Evolutionary conservation across 1,140 invertebrate genomes (phyloP).

Genomic region (Antheraea pernyi): DNA sequence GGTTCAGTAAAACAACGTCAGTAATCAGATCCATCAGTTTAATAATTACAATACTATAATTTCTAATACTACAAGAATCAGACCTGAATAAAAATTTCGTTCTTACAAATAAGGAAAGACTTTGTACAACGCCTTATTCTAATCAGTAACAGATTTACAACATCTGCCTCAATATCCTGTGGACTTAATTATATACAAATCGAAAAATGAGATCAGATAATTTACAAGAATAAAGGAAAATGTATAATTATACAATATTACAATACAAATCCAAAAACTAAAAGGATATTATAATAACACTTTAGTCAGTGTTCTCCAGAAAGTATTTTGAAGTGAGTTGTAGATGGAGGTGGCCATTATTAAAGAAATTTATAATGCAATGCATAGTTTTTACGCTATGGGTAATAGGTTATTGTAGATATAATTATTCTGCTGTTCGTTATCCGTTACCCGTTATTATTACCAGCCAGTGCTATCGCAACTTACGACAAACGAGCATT

Average conservation of each 20-base stretch:
- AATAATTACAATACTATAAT: constrained; percentile 13
- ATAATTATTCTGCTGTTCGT: too few species aligned
- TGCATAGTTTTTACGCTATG: too few species aligned
- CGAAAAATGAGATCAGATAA: constrained; percentile 70
- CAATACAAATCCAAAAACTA: constrained; percentile 31
- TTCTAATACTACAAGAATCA: constrained; percentile 27
- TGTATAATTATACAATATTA: constrained; percentile 46
- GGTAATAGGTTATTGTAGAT: too few species aligned
- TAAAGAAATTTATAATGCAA: too few species aligned
- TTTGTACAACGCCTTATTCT: not conserved
- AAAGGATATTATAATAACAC: not conserved
- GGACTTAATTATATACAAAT: constrained; percentile 63
- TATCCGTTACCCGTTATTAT: too few species aligned
- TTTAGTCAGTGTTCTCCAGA: not conserved
- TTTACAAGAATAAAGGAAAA: constrained; percentile 42
- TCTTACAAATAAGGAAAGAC: not conserved
- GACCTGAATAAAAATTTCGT: constrained; percentile 3
- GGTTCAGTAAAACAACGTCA: constrained; percentile 7
- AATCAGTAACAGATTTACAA: constrained; percentile 6
- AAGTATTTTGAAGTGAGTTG: not conserved
- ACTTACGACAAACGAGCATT: too few species aligned
- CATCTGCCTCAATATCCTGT: constrained; percentile 48
- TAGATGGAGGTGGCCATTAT: too few species aligned
- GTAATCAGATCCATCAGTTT: constrained; percentile 7
- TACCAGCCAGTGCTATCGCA: too few species aligned